Base-by-base conservation (phyloP, 1,140 invertebrate genomes). In the Campodea augens region DNA sequence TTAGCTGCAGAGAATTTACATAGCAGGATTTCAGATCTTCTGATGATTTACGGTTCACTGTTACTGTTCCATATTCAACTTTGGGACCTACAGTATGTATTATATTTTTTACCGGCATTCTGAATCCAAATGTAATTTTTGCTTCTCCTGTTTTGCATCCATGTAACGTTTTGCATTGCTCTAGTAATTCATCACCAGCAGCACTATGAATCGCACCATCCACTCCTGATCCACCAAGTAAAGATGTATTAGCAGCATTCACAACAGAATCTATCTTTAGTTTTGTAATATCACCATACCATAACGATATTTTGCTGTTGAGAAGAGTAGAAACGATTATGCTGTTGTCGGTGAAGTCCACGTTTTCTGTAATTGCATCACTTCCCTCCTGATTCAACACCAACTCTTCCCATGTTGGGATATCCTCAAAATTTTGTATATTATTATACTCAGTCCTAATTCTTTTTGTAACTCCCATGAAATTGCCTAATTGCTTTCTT, bases 241-340 rank as follows among this genome's bases (percentile, higher is more conserved):
- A 63, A 12, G 59, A 60, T 4, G 69, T 72, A 64, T 95, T 93
- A 1, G 89, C 88, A 40, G 88, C 89, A 73, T 93, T 95, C 0
- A 89, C 85, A 56, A 95, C 89, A 2, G 74, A 82, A 70, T 91
- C 87, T 45, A 91, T 72, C 70, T 86, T 81, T 10, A 93, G 63
- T 36, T 67, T 69, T 1, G 87, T 91, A n/a, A 93, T 90, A 59
- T 91, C 85, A 7, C 85, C 86, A 59, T 65, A 62, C 65, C 70
- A 81, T 43, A 81, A 60, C 2, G 74, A 75, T 19, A 83, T 62
- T 59, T 77, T 78, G 10, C 70, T 57, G n/a, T 67, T 62, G n/a
- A n/a, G n/a, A n/a, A n/a, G n/a, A n/a, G n/a, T n/a, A n/a, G n/a
- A n/a, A n/a, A n/a, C n/a, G n/a, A n/a, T n/a, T n/a, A n/a, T n/a